Evolutionary conservation across 1,140 invertebrate genomes (phyloP).

Genomic region (Apis dorsata): DNA sequence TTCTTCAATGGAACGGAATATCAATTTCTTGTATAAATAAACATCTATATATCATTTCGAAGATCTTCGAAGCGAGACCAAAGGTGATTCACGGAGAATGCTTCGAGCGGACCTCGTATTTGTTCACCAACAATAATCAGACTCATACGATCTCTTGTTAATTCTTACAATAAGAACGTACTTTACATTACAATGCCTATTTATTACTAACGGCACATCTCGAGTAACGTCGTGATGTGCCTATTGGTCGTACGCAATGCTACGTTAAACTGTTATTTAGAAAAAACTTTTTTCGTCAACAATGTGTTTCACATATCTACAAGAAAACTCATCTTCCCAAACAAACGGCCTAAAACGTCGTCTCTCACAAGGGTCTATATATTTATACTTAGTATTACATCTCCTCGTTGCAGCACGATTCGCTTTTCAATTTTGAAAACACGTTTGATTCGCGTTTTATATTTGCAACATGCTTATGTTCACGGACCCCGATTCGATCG

Average conservation of each 20-base stretch:
- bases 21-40: neutral
- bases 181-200: conserved; percentile 76
- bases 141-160: conserved; percentile 68
- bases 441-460: conserved; percentile 34
- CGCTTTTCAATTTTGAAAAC: neutral
- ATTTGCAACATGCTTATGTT: neutral
- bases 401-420: conserved; percentile 13
- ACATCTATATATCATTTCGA: neutral
- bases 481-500: conserved; percentile 41
- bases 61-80: neutral
- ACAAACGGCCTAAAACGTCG: conserved; percentile 63
- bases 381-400: conserved; percentile 21
- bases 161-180: conserved; percentile 71
- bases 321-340: conserved; percentile 70
- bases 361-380: conserved; percentile 36
- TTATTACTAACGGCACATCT: conserved; percentile 71
- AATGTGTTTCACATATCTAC: conserved; percentile 75
- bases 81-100: conserved; percentile 14
- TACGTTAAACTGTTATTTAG: conserved; percentile 77
- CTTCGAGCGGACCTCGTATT: conserved; percentile 52
- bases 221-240: conserved; percentile 65
- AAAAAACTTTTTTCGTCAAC: conserved; percentile 76
- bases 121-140: conserved; percentile 62
- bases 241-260: conserved; percentile 78
- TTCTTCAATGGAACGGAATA: neutral